A percentile compares a stretch with the other conserved stretches of the same genome.
Conservation (phyloP, 2,888 invertebrate species). For the Microplitis manilae region DNA sequence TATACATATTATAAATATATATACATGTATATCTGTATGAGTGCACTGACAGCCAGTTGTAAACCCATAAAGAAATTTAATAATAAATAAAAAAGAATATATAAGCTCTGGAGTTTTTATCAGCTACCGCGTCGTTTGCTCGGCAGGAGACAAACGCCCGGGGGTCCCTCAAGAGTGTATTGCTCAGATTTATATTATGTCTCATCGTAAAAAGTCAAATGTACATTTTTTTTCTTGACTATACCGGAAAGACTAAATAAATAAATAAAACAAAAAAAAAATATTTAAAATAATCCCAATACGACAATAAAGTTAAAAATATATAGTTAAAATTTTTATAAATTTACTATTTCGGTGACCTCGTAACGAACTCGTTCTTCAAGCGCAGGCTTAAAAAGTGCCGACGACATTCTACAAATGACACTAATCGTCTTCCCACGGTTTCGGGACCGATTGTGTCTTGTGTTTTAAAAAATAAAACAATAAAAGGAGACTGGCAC, state of each 20-base stretch:
- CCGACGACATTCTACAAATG: constrained; percentile 64
- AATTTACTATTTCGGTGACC: neutral
- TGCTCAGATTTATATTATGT: constrained; percentile 65
- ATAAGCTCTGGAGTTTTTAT: constrained; percentile 28
- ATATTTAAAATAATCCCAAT: neutral
- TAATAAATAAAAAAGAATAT: constrained; percentile 64
- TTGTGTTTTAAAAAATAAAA: no score
- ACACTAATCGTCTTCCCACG: constrained; percentile 72
- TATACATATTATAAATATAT: neutral
- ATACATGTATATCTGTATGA: neutral
- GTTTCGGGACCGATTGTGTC: constrained; percentile 55
- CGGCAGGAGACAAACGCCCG: constrained; percentile 48
- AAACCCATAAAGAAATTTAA: constrained; percentile 71
- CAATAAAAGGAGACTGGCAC: constrained; percentile 41
- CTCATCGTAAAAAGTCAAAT: constrained; percentile 57
- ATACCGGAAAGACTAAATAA: constrained; percentile 26
- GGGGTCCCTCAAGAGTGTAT: constrained; percentile 48
- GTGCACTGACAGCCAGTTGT: constrained; percentile 62
- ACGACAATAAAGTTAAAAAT: constrained; percentile 1
- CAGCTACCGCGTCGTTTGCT: constrained; percentile 43
- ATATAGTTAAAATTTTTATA: neutral
- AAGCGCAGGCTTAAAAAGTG: constrained; percentile 7
- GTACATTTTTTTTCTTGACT: neutral
- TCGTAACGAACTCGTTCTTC: neutral
- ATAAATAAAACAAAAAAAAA: constrained; percentile 18